Percentiles rank a stretch among this genome's conserved stretches.
These are phyloP conservation scores for Chionoecetes opilio DNA, from an alignment of 1,140 invertebrate genomes.

Conservation along the genomic window DNA sequence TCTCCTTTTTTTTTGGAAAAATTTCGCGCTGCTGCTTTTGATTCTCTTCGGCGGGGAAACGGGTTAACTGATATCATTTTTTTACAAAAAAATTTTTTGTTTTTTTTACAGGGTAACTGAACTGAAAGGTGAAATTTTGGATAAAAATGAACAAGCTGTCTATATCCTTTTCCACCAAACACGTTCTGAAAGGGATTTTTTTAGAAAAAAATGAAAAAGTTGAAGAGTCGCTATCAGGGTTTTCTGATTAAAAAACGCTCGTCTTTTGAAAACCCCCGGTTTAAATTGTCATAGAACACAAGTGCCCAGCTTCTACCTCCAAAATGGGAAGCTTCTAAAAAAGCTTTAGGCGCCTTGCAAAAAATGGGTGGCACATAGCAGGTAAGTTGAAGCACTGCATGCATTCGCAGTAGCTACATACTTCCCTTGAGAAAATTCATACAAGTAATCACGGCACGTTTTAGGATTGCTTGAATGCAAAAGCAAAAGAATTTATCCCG, in stretches of 20 bases:
- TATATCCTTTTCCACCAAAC: background rate
- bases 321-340: constrained; percentile 90
- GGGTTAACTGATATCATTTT: background rate
- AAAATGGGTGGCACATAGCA: constrained; percentile 96
- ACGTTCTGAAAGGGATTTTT: background rate
- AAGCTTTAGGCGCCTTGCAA: constrained; percentile 94
- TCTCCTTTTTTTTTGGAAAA: background rate
- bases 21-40: background rate
- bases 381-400: constrained; percentile 84
- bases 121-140: constrained; percentile 10
- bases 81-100: background rate
- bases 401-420: no score
- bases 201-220: background rate
- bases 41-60: background rate
- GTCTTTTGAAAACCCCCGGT: background rate
- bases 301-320: constrained; percentile 77
- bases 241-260: background rate
- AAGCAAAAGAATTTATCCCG: no score
- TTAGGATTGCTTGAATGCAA: no score
- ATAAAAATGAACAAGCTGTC: background rate
- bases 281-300: constrained; percentile 44
- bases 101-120: background rate
- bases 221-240: background rate
- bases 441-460: no score
- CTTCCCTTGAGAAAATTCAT: no score